phyloP scores from a whole-genome alignment of 2,797 vertebrate species.

The Pyrocephalus nanus region DNA sequence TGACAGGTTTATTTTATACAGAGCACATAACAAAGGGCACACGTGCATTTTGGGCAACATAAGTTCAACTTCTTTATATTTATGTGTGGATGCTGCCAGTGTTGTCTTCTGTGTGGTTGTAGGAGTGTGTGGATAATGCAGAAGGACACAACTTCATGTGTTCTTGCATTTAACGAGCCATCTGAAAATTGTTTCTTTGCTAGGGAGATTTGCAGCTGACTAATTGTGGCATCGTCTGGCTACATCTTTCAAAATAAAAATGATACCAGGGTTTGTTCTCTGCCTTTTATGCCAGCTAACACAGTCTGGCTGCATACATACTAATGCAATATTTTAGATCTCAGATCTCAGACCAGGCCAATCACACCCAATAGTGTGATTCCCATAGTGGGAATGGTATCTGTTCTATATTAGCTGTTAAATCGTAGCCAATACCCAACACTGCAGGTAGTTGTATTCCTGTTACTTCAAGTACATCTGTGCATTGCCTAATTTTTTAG shows the following conservation, averaged over 20 bases:
- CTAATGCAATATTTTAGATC: background rate
- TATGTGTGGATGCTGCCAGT: background rate
- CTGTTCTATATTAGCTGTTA: background rate
- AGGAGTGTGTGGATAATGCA: background rate
- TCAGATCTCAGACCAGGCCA: background rate
- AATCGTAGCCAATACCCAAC: background rate
- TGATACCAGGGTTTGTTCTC: background rate
- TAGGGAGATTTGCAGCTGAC: background rate
- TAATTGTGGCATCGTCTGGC: background rate
- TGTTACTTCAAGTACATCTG: background rate
- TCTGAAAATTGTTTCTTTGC: background rate
- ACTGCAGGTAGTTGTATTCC: background rate
- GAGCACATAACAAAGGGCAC: background rate
- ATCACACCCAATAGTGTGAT: background rate
- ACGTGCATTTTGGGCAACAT: background rate
- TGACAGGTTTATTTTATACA: background rate
- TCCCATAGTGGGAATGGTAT: background rate
- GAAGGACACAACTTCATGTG: background rate
- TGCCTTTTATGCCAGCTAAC: background rate
- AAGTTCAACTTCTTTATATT: background rate
- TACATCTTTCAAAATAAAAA: background rate
- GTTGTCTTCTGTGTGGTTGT: background rate
- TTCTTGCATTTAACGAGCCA: background rate
- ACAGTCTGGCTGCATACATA: background rate
- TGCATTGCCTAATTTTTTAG: background rate